Percentiles rank a stretch among this genome's conserved stretches.
Evolutionary conservation across 2,888 invertebrate species (phyloP).

Genomic region (Rhogogaster chlorosoma): DNA sequence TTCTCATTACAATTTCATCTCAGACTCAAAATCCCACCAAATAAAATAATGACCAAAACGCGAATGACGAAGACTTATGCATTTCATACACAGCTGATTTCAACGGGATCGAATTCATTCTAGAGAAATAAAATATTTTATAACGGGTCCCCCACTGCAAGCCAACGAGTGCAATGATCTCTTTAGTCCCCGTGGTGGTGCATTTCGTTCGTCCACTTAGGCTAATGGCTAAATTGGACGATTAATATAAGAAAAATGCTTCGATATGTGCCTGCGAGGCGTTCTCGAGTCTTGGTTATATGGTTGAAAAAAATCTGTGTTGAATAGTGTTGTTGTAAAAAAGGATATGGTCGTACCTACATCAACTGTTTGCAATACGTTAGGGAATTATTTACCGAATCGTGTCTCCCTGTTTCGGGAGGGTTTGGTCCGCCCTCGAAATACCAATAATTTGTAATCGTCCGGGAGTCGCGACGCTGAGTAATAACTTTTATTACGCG

Average conservation of each 20-base stretch:
- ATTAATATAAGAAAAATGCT: background rate
- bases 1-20: background rate
- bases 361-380: background rate
- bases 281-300: background rate
- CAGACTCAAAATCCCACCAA: background rate
- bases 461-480: background rate
- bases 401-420: background rate
- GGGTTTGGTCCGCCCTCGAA: conserved; percentile 1
- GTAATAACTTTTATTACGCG: conserved; percentile 16
- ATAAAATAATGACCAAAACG: background rate
- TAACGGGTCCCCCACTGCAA: background rate
- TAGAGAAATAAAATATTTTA: background rate
- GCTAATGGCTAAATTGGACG: conserved; percentile 26
- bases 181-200: background rate
- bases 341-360: background rate
- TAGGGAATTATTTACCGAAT: background rate
- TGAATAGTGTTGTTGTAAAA: background rate
- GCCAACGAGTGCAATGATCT: conserved; percentile 26
- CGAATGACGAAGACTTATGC: background rate
- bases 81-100: background rate
- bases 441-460: background rate
- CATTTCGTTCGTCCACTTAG: conserved; percentile 33
- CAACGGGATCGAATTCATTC: background rate
- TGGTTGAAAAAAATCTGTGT: background rate
- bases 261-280: background rate